Evolutionary conservation across 2,113 vertebrate genomes (phyloP).

Genomic region (Lepisosteus oculatus): DNA sequence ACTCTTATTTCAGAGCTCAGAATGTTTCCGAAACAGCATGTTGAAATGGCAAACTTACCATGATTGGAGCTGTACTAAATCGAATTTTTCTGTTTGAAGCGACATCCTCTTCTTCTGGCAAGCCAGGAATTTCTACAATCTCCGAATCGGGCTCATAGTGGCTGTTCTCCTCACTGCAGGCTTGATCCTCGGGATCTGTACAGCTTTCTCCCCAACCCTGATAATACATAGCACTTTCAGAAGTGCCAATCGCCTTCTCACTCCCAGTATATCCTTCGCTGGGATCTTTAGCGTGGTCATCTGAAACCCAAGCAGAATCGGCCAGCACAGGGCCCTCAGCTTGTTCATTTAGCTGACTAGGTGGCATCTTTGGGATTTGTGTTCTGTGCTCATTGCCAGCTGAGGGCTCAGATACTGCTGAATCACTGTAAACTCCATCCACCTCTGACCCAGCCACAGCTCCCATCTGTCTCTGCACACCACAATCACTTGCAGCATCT

Average conservation of each 20-base stretch:
- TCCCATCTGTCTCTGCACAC: conserved; percentile 44
- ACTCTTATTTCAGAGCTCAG: not conserved
- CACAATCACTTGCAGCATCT: conserved; percentile 49
- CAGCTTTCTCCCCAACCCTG: conserved; percentile 91
- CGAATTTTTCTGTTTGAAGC: conserved; percentile 85
- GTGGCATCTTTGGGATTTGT: conserved; percentile 28
- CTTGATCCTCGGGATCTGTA: conserved; percentile 85
- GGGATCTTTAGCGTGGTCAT: conserved; percentile 42
- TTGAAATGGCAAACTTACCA: conserved; percentile 67
- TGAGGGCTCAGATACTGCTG: conserved; percentile 30
- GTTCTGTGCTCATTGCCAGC: conserved; percentile 31
- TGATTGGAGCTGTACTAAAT: conserved; percentile 91
- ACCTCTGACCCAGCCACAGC: conserved; percentile 34
- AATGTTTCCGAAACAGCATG: not conserved
- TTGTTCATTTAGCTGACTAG: conserved; percentile 33
- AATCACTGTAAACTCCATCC: conserved; percentile 34
- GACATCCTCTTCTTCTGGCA: conserved; percentile 86
- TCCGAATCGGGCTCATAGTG: conserved; percentile 85
- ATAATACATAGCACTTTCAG: conserved; percentile 83
- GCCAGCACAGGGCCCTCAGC: conserved; percentile 32
- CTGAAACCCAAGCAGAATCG: conserved; percentile 30
- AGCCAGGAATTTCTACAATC: conserved; percentile 81
- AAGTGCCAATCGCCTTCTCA: conserved; percentile 66
- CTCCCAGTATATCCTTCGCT: conserved; percentile 61
- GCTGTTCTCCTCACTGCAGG: conserved; percentile 83